Conservation (phyloP, 2,113 vertebrate genomes). For the Dascyllus trimaculatus region DNA sequence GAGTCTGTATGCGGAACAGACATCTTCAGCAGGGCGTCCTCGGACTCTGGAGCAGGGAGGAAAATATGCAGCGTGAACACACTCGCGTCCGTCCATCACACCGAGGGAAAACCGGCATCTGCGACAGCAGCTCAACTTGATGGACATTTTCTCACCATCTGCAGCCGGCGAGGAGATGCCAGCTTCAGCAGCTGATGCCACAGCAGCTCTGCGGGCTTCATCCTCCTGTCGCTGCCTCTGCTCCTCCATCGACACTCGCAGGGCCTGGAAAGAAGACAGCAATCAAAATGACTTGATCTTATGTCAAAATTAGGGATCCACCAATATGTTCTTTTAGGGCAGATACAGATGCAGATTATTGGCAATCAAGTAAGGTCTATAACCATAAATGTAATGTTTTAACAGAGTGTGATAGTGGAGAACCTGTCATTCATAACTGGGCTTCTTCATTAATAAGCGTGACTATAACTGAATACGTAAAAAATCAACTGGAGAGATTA, state of each 20-base stretch:
- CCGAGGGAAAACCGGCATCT: background rate
- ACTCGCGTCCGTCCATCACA: background rate
- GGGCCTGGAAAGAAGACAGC: slow-evolving; percentile 82
- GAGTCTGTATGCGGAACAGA: slow-evolving; percentile 91
- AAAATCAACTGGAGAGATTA: too few relatives aligned
- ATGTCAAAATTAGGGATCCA: too few relatives aligned
- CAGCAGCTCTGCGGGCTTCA: slow-evolving; percentile 91
- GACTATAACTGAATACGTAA: too few relatives aligned
- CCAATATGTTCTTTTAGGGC: too few relatives aligned
- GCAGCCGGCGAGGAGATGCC: slow-evolving; percentile 84
- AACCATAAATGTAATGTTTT: too few relatives aligned
- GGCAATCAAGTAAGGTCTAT: too few relatives aligned
- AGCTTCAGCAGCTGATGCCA: slow-evolving; percentile 90
- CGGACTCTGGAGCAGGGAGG: slow-evolving; percentile 86
- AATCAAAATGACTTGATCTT: background rate
- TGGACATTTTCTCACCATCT: slow-evolving; percentile 84
- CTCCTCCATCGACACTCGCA: slow-evolving; percentile 97
- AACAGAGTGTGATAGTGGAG: too few relatives aligned
- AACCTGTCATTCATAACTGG: too few relatives aligned
- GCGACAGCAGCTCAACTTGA: background rate
- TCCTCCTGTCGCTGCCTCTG: slow-evolving; percentile 96
- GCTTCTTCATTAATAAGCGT: too few relatives aligned
- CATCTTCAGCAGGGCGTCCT: slow-evolving; percentile 95
- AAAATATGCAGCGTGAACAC: background rate
- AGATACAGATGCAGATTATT: too few relatives aligned